These are phyloP conservation scores for Euplagia quadripunctaria DNA, from an alignment of 2,888 invertebrate species.

Conservation along the genomic window DNA sequence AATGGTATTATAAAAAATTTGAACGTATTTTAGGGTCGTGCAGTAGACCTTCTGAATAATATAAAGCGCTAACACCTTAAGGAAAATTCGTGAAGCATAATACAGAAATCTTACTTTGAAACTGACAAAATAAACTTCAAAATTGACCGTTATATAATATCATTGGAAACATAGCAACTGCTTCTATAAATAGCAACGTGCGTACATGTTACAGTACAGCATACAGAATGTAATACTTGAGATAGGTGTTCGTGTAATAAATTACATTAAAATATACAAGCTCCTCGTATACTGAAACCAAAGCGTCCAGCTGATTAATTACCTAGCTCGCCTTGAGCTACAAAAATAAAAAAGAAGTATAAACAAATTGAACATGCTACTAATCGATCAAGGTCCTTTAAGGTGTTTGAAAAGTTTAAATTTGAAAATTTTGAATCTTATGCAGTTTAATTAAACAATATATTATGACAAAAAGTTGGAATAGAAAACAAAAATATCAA, in stretches of 20 bases:
- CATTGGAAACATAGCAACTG: constrained; percentile 10
- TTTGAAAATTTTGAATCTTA: neutral
- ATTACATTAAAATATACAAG: constrained; percentile 51
- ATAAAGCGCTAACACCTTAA: too few relatives aligned
- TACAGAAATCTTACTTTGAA: too few relatives aligned
- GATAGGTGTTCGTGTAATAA: constrained; percentile 44
- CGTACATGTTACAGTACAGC: constrained; percentile 28
- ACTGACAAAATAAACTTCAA: too few relatives aligned
- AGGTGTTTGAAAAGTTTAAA: constrained; percentile 11
- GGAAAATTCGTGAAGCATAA: too few relatives aligned
- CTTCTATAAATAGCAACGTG: constrained; percentile 29
- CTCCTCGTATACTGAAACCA: constrained; percentile 43
- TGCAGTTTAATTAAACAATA: too few relatives aligned
- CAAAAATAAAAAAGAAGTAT: constrained; percentile 40
- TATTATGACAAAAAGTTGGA: too few relatives aligned
- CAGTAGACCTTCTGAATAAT: too few relatives aligned
- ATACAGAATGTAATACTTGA: constrained; percentile 33
- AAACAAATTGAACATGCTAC: constrained; percentile 40
- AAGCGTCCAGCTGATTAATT: constrained; percentile 51
- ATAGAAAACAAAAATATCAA: neutral
- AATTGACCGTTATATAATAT: too few relatives aligned
- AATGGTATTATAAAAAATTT: too few relatives aligned
- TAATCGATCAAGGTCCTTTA: constrained; percentile 35
- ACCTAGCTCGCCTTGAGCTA: constrained; percentile 38
- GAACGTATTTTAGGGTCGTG: too few relatives aligned